Base-by-base conservation (phyloP, 2,888 invertebrate species). In the Caenorhabditis auriculariae region DNA sequence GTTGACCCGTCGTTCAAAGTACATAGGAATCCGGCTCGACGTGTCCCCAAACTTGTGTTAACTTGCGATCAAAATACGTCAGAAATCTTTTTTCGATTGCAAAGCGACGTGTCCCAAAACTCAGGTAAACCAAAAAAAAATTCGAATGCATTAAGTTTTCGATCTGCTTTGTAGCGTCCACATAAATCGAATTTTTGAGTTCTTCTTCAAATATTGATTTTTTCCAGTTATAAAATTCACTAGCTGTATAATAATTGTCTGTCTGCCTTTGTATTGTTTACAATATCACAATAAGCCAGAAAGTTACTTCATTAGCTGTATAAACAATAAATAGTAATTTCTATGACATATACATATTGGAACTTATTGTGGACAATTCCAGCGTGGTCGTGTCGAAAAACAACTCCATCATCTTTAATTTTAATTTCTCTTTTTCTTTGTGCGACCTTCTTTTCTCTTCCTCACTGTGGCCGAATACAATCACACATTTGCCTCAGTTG, bases 201-300 rank as follows among this genome's bases (percentile, higher is more conserved):
- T 46, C 45, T 53, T 53, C 15, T 7, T 45, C 53, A 46, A 56
- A 54, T 56, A 56, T 56, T 56, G 51, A 52, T 56, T 52, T 56
- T 44, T 56, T 51, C 51, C 51, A 51, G 51, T 45, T 47, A 27
- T 47, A 47, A 47, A 47, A 28, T 35, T 42, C 47, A 47, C 26
- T 49, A 49, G 43, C 48, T 47, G 26, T 32, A 32, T 32, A 32
- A 32, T 32, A 32, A 32, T 32, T 9, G 32, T 7, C 32, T 32
- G 12, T 9, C 12, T 32, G 24, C 26, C 37, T 23, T 35, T 46
- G 21, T 24, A 35, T 32, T 15, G 4, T 41, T 41, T 5, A 24
- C 9, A 5, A 19, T n/a, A n/a, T n/a, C n/a, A n/a, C n/a, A n/a
- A n/a, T n/a, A n/a, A n/a, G n/a, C n/a, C n/a, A n/a, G n/a, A n/a